Base-by-base conservation (phyloP, 2,888 invertebrate genomes). In the Caenorhabditis sp. region DNA sequence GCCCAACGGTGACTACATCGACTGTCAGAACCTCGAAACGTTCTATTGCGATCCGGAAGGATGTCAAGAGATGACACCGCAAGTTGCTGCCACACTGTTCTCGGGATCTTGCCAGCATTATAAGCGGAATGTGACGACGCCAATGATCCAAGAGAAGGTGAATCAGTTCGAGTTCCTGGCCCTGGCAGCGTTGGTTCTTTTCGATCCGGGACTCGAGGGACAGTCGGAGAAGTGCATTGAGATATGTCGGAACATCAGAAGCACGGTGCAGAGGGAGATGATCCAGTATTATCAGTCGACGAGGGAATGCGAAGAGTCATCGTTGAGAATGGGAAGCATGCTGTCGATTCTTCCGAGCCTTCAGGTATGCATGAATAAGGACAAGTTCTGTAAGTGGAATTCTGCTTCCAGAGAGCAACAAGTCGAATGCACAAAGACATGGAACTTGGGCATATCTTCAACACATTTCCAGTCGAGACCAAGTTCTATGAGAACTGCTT, bases 1-100 rank as follows among this genome's bases (percentile, higher is more conserved):
- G 0, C 76, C 76, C n/a, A 68, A 61, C 22, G 76, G 76, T 11
- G 68, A 76, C 44, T 76, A 61, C 32, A 61, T 76, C 5, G 68
- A 76, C 11, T 76, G 76, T 20, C 61, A 61, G 24, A 61, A 76
- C 53, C 37, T 65, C 8, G 56, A 44, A 11, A 65, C 22, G 11
- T 74, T 58, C 18, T 74, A 74, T 15, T 24, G 9, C 0, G 72
- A 74, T 64, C 64, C 56, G 20, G 53, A 47, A n/a, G 47, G 64
- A 6, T 20, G 32, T 26, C 50, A 64, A 15, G n/a, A 24, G 18
- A 32, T 65, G 20, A n/a, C 32, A 2, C n/a, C 72, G 0, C 65
- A 64, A 13, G 22, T 50, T 24, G 44, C 72, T 15, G 72, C 72
- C n/a, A 28, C 11, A 62, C 5, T 11, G 35, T n/a, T 55, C 28